Evolutionary conservation across 2,888 invertebrate species (phyloP).

Genomic region (Harmothoe impar): DNA sequence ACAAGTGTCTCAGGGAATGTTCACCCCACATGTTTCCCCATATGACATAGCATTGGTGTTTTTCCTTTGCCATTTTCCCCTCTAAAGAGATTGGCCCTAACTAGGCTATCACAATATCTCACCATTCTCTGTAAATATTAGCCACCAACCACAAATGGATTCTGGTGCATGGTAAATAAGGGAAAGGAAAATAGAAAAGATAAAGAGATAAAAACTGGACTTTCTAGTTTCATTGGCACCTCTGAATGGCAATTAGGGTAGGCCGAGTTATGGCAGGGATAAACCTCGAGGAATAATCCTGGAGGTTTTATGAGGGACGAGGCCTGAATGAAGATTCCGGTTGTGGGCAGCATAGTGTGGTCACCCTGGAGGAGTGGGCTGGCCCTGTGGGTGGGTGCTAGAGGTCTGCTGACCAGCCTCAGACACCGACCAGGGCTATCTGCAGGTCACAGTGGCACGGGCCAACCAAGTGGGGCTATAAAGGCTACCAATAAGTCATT

Average conservation of each 20-base stretch:
- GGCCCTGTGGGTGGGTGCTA: background rate
- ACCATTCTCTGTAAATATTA: background rate
- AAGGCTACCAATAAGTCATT: background rate
- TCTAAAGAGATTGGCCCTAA: background rate
- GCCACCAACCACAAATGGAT: background rate
- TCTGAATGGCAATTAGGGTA: background rate
- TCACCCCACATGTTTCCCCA: conserved; percentile 49
- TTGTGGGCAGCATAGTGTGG: background rate
- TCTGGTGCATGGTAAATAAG: background rate
- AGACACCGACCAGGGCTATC: background rate
- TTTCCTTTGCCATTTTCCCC: background rate
- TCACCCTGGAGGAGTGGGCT: background rate
- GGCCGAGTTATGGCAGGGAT: background rate
- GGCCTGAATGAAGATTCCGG: background rate
- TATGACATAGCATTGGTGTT: conserved; percentile 19
- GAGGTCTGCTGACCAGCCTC: background rate
- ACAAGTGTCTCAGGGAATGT: conserved; percentile 46
- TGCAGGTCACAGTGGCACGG: background rate
- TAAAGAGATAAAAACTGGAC: background rate
- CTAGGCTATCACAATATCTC: conserved; percentile 11
- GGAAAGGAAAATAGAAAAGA: background rate
- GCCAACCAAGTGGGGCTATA: background rate
- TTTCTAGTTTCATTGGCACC: background rate
- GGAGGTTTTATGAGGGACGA: background rate
- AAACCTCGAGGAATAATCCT: background rate